A percentile compares a stretch with the other conserved stretches of the same genome.
These are phyloP conservation scores for Procambarus clarkii DNA, from an alignment of 1,140 invertebrate species.

Conservation along the genomic window DNA sequence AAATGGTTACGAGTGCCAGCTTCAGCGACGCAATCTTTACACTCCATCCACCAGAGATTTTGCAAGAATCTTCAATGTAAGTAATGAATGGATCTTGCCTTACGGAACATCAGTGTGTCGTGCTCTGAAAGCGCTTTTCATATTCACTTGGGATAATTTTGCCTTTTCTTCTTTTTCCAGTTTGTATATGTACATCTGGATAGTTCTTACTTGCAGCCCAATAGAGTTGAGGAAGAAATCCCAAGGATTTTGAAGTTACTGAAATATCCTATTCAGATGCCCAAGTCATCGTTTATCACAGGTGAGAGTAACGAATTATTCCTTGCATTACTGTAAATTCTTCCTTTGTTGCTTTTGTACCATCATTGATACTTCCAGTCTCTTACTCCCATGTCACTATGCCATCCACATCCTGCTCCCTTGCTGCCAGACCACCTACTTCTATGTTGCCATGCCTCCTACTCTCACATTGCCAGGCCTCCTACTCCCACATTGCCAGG, in stretches of 20 bases:
- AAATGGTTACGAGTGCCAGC: constrained; percentile 27
- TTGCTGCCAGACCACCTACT: no score
- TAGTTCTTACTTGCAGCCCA: constrained; percentile 23
- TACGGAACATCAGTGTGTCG: no score
- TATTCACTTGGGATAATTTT: no score
- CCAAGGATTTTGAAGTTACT: constrained; percentile 51
- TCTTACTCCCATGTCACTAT: no score
- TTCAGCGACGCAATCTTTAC: constrained; percentile 47
- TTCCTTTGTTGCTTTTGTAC: no score
- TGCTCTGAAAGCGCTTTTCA: no score
- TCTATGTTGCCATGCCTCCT: no score
- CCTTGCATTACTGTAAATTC: no score
- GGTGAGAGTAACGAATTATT: constrained; percentile 26
- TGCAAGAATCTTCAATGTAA: constrained; percentile 53
- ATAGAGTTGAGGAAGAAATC: constrained; percentile 67
- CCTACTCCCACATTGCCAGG: no score
- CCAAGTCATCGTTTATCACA: constrained; percentile 65
- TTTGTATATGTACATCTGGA: constrained; percentile 60
- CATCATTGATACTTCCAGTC: no score
- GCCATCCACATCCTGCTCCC: no score
- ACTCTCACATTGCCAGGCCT: no score
- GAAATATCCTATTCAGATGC: constrained; percentile 53
- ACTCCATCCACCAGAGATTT: constrained; percentile 65
- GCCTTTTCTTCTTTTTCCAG: constrained; percentile 19
- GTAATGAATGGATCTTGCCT: not conserved